phyloP scores from a whole-genome alignment of 2,797 vertebrate genomes.

The Echeneis naucrates region DNA sequence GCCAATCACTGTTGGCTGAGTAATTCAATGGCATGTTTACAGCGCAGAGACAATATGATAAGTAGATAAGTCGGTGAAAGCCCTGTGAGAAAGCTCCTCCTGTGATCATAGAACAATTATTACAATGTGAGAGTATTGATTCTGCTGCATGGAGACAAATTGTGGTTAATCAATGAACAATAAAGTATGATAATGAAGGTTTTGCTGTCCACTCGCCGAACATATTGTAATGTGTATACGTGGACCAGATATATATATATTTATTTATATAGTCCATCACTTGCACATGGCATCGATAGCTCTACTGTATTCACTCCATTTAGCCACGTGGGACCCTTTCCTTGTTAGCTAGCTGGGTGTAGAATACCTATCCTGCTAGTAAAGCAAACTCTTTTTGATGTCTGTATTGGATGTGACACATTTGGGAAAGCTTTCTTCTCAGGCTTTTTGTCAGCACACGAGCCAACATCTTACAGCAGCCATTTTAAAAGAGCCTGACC shows the following conservation, averaged over 20 bases:
- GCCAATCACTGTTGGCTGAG: slow-evolving; percentile 27
- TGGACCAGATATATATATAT: too few relatives aligned
- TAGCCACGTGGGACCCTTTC: slow-evolving; percentile 20
- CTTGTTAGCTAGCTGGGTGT: background rate
- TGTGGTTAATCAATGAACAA: slow-evolving; percentile 41
- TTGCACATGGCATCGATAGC: background rate
- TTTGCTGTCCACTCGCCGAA: background rate
- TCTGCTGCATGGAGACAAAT: slow-evolving; percentile 32
- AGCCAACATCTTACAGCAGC: slow-evolving; percentile 45
- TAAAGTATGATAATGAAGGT: slow-evolving; percentile 20
- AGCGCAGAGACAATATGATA: slow-evolving; percentile 34
- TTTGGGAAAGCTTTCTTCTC: slow-evolving; percentile 47
- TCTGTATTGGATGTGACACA: slow-evolving; percentile 42
- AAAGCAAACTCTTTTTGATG: slow-evolving; percentile 19
- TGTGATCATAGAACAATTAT: slow-evolving; percentile 35
- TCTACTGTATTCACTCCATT: slow-evolving; percentile 29
- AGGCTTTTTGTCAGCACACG: slow-evolving; percentile 36
- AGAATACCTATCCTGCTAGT: slow-evolving; percentile 22
- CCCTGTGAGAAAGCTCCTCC: slow-evolving; percentile 7
- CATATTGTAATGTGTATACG: slow-evolving; percentile 21
- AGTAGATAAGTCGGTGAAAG: slow-evolving; percentile 31
- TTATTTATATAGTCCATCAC: too few relatives aligned
- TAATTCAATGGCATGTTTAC: slow-evolving; percentile 15
- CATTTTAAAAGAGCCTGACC: slow-evolving; percentile 49
- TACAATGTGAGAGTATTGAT: slow-evolving; percentile 38